Conservation (phyloP, 2,888 invertebrate species). For the Oegoconia quadripuncta region DNA sequence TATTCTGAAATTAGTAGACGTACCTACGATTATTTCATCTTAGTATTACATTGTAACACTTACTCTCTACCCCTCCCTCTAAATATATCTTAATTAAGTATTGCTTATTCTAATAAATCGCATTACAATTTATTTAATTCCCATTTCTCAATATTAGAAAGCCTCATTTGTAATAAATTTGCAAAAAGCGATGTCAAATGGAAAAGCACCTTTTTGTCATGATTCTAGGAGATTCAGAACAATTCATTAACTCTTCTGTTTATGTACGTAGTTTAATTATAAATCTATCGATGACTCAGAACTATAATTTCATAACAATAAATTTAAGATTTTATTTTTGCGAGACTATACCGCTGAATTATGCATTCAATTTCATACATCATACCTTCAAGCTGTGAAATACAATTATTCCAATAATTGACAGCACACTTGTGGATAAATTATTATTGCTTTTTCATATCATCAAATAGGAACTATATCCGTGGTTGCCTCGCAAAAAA, state of each 20-base stretch:
- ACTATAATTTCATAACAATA: too few relatives aligned
- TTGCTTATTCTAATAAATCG: slow-evolving; percentile 30
- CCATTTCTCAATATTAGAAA: slow-evolving; percentile 22
- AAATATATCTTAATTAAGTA: slow-evolving; percentile 38
- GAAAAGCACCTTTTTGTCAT: slow-evolving; percentile 36
- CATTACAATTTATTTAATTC: slow-evolving; percentile 7
- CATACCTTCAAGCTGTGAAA: too few relatives aligned
- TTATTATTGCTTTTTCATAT: too few relatives aligned
- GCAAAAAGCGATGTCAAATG: slow-evolving; percentile 33
- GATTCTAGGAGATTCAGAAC: slow-evolving; percentile 31
- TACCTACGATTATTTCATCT: slow-evolving; percentile 27
- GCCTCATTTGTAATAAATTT: slow-evolving; percentile 40
- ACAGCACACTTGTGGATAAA: too few relatives aligned
- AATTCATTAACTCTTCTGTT: neutral
- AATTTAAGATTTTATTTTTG: too few relatives aligned
- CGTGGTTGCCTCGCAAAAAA: too few relatives aligned
- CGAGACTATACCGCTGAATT: too few relatives aligned
- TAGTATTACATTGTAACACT: slow-evolving; percentile 55
- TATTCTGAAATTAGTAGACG: slow-evolving; percentile 24
- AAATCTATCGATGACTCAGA: too few relatives aligned
- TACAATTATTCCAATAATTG: too few relatives aligned
- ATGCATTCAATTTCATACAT: too few relatives aligned
- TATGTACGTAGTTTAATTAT: too few relatives aligned
- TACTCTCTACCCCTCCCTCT: slow-evolving; percentile 45
- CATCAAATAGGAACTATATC: too few relatives aligned